Conservation (phyloP, 1,140 invertebrate genomes). For the Mizuhopecten yessoensis region DNA sequence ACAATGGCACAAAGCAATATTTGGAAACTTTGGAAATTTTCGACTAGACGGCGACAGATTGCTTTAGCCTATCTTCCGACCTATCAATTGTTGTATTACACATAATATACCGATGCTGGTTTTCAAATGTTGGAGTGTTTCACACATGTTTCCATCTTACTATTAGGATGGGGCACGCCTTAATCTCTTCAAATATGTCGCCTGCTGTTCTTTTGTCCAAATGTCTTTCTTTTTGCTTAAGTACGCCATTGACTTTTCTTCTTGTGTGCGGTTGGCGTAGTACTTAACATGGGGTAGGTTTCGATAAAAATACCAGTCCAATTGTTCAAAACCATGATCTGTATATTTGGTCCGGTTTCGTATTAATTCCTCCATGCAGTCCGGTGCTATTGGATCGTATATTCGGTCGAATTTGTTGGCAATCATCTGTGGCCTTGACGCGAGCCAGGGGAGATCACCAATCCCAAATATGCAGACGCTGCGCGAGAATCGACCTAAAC, state of each 20-base stretch:
- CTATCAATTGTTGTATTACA: too few species aligned
- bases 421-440: constrained; percentile 69
- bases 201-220: constrained; percentile 1
- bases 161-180: too few species aligned
- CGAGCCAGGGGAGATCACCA: constrained; percentile 75
- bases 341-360: constrained; percentile 46
- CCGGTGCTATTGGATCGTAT: constrained; percentile 69
- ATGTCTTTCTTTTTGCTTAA: neutral
- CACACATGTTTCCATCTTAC: too few species aligned
- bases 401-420: constrained; percentile 80
- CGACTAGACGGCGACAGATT: too few species aligned
- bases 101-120: too few species aligned
- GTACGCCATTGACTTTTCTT: neutral
- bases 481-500: constrained; percentile 47
- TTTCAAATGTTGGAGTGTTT: too few species aligned
- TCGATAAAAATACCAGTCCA: constrained; percentile 63
- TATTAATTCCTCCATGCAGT: constrained; percentile 77
- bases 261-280: neutral
- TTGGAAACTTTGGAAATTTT: too few species aligned
- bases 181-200: neutral
- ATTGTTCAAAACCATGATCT: neutral
- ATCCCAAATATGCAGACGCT: constrained; percentile 59
- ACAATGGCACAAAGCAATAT: too few species aligned
- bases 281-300: constrained; percentile 62
- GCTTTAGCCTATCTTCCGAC: too few species aligned